A percentile compares a stretch with the other conserved stretches of the same genome.
Evolutionary conservation across 2,888 invertebrate species (phyloP).

Genomic region (Ochropleura plecta): DNA sequence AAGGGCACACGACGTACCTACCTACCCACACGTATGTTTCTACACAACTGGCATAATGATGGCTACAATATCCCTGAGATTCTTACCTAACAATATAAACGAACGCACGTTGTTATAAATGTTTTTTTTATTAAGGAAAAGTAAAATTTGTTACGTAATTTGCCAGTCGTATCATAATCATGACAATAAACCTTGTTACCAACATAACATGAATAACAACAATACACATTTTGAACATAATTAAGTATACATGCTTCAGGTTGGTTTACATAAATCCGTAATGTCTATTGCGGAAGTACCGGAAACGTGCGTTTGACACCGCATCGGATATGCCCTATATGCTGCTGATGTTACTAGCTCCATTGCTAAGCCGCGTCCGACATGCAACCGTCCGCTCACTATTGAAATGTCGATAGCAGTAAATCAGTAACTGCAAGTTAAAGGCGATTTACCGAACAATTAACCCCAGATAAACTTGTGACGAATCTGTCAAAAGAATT

Average conservation of each 20-base stretch:
- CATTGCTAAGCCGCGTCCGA: constrained; percentile 12
- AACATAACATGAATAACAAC: constrained; percentile 14
- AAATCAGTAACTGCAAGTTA: neutral
- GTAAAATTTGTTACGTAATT: neutral
- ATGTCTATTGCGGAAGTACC: constrained; percentile 68
- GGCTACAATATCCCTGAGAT: neutral
- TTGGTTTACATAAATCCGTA: constrained; percentile 63
- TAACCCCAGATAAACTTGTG: constrained; percentile 24
- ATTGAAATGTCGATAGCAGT: constrained; percentile 44
- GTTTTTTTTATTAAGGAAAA: constrained; percentile 15
- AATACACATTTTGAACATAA: constrained; percentile 11
- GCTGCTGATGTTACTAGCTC: constrained; percentile 62
- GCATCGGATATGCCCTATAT: constrained; percentile 69
- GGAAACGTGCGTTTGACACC: constrained; percentile 71
- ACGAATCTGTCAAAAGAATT: constrained; percentile 35
- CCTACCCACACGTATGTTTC: neutral
- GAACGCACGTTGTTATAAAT: neutral
- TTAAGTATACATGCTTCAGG: constrained; percentile 36
- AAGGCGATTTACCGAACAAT: constrained; percentile 12
- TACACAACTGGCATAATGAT: neutral
- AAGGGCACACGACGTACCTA: neutral
- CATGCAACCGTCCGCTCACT: constrained; percentile 28
- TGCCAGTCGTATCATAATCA: constrained; percentile 1
- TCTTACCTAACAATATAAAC: constrained; percentile 13
- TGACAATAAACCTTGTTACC: constrained; percentile 1